Base-by-base conservation (phyloP, 2,888 invertebrate genomes). In the Tribolium freemani region DNA sequence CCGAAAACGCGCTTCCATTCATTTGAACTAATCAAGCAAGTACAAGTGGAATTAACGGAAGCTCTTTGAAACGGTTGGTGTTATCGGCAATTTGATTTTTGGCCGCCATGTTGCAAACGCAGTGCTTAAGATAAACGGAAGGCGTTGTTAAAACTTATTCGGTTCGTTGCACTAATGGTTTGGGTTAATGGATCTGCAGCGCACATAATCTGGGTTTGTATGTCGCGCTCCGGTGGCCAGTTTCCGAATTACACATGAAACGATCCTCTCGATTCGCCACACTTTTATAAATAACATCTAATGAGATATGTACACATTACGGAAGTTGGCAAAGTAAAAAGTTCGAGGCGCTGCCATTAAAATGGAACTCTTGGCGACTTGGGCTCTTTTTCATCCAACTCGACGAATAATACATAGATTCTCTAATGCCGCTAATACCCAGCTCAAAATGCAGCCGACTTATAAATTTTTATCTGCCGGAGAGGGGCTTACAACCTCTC, bases 291-390 rank as follows among this genome's bases (percentile, higher is more conserved):
- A 78, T 77, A 74, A 73, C 76, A 61, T 51, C 76, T 78, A 78
- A 78, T 78, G 77, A 76, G 78, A 77, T 77, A 77, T 75, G 75
- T 77, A 76, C 74, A 77, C 77, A 76, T 75, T 76, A 75, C 64
- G 57, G 72, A 73, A 70, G 73, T 72, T 76, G 69, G 66, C 76
- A 74, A 77, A 77, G 76, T 76, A 74, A 76, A 77, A 78, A 77
- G 76, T 77, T 77, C 10, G 46, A 20, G 51, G 46, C 61, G 21
- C 13, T 66, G 58, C 71, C 66, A 71, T 71, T 66, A 71, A 66
- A 66, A 70, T 70, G 45, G 50, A 61, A 61, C 45, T 26, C 26
- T 9, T 60, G 51, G 46, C 9, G 31, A 53, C 31, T 61, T 61
- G 10, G 45, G 46, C 54, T 30, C 54, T 30, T 26, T 48, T 67